Evolutionary conservation across 2,113 vertebrate genomes (phyloP).

Genomic region (Phainopepla nitens): DNA sequence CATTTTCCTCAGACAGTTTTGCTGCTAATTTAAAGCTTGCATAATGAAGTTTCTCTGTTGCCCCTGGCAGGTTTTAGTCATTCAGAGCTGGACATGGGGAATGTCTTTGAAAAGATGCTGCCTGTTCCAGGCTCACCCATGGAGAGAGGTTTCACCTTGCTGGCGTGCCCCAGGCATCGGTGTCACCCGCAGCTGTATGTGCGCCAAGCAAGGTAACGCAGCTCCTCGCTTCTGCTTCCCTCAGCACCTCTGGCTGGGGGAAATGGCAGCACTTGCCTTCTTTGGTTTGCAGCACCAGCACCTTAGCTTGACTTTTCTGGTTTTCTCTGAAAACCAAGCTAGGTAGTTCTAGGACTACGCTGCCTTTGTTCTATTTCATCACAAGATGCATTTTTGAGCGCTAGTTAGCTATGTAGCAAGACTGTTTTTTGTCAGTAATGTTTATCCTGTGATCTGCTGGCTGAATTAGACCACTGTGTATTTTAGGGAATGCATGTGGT

Average conservation of each 20-base stretch:
- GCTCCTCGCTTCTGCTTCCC: neutral
- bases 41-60: neutral
- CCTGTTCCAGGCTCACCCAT: neutral
- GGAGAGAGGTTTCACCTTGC: constrained; percentile 48
- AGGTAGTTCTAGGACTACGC: neutral
- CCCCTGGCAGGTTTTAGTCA: neutral
- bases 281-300: neutral
- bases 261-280: neutral
- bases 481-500: neutral
- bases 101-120: constrained; percentile 75
- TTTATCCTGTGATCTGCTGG: neutral
- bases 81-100: constrained; percentile 70
- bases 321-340: neutral
- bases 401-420: neutral
- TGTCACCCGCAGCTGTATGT: constrained; percentile 73
- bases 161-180: constrained; percentile 72
- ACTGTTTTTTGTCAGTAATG: neutral
- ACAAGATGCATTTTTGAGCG: neutral
- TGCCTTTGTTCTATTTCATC: neutral
- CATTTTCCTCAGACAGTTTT: neutral
- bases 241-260: neutral
- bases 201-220: constrained; percentile 81
- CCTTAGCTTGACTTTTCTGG: neutral
- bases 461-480: neutral
- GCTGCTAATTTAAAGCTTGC: neutral